Evolutionary conservation across 2,113 vertebrate genomes (phyloP).

Genomic region (Pipra filicauda): DNA sequence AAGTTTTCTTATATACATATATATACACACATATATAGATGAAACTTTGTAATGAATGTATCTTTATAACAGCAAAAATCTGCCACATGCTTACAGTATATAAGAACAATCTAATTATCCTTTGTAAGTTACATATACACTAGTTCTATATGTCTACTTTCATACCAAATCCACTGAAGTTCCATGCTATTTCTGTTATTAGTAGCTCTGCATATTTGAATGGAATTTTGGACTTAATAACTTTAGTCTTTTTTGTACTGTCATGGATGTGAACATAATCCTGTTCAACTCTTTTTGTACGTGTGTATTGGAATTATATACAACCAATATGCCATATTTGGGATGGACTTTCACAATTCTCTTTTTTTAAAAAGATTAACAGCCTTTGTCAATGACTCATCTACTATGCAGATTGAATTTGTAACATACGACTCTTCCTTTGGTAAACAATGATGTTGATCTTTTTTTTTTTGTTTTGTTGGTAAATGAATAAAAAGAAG

Average conservation of each 20-base stretch:
- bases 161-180: neutral
- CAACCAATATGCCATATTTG: neutral
- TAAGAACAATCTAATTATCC: neutral
- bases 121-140: neutral
- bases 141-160: neutral
- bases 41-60: neutral
- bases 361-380: neutral
- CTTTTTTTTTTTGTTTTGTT: neutral
- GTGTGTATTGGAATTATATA: too few relatives aligned
- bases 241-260: neutral
- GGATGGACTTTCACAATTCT: neutral
- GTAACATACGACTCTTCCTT: neutral
- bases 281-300: neutral
- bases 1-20: neutral
- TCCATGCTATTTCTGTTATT: neutral
- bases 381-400: fast-evolving
- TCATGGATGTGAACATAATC: neutral
- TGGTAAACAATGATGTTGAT: neutral
- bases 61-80: neutral
- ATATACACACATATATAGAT: too few relatives aligned
- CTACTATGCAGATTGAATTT: neutral
- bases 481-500: neutral
- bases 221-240: neutral
- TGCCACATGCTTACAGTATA: neutral
- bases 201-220: neutral